A percentile compares a stretch with the other conserved stretches of the same genome.
phyloP scores from a whole-genome alignment of 2,113 vertebrate genomes.

The Benitochromis conjunctus region DNA sequence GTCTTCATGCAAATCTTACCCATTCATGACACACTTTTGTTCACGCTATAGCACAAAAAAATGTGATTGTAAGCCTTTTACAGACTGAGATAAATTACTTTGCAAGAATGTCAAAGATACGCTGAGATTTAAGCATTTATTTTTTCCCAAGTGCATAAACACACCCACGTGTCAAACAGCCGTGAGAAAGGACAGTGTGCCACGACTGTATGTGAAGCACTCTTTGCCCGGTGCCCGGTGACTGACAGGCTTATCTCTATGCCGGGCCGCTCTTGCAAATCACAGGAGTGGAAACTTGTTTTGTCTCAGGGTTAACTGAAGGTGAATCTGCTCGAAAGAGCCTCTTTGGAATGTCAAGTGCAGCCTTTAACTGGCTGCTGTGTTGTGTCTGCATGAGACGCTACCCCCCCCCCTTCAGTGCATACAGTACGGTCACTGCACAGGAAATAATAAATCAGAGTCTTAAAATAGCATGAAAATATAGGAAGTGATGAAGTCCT shows the following conservation, averaged over 20 bases:
- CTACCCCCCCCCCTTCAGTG: not conserved
- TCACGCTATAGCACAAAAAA: not conserved
- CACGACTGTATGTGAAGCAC: not conserved
- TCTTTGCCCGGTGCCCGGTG: not conserved
- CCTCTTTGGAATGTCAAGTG: constrained; percentile 61
- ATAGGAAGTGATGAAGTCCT: not conserved
- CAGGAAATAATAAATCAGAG: constrained; percentile 25
- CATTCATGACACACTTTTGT: not conserved
- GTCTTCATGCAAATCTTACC: not conserved
- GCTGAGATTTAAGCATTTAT: not conserved
- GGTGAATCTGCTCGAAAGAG: constrained; percentile 45
- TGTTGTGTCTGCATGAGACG: constrained; percentile 26
- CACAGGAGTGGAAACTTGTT: constrained; percentile 54
- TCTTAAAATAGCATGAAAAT: constrained; percentile 17
- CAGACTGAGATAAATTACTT: not conserved
- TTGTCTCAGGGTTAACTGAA: constrained; percentile 49
- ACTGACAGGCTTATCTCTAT: constrained; percentile 55
- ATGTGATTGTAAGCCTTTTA: not conserved
- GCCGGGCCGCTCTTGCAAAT: not conserved
- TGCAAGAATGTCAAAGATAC: not conserved
- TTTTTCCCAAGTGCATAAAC: not conserved
- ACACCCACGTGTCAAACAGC: not conserved
- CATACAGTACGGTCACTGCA: not conserved
- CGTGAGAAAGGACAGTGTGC: not conserved
- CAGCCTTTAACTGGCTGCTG: constrained; percentile 3